Evolutionary conservation across 1,140 invertebrate species (phyloP).

Genomic region (Maniola jurtina): DNA sequence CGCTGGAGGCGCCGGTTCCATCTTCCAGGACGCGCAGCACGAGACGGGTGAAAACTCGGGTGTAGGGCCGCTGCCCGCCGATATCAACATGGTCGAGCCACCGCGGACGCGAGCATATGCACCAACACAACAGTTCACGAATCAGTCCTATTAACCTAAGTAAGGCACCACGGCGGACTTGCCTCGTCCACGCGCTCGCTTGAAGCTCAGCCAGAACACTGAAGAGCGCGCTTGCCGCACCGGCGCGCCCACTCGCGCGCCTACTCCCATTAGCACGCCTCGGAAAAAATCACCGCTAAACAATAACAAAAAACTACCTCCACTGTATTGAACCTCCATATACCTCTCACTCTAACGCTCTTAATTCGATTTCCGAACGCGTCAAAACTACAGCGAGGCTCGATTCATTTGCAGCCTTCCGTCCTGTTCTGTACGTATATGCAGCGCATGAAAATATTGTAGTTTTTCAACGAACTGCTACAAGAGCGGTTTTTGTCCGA

Average conservation of each 20-base stretch:
- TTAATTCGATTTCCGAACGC: conserved; percentile 77
- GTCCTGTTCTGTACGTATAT: conserved; percentile 51
- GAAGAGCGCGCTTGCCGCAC: conserved; percentile 73
- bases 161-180: conserved; percentile 46
- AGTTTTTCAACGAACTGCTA: conserved; percentile 12
- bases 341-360: conserved; percentile 75
- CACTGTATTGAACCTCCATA: conserved; percentile 59
- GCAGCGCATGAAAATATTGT: conserved; percentile 21
- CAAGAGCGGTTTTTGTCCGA: conserved; percentile 36
- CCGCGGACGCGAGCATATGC: conserved; percentile 56
- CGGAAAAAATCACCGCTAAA: conserved; percentile 73
- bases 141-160: conserved; percentile 32
- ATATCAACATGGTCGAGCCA: conserved; percentile 76
- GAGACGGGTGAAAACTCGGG: conserved; percentile 76
- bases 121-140: conserved; percentile 61
- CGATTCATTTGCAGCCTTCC: conserved; percentile 71
- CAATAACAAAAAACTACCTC: conserved; percentile 76
- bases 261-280: conserved; percentile 77
- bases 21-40: conserved; percentile 78
- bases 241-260: conserved; percentile 74
- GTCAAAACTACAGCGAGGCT: conserved; percentile 71
- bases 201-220: conserved; percentile 76
- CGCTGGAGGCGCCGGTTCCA: conserved; percentile 72
- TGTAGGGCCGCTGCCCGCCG: conserved; percentile 76
- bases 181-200: conserved; percentile 66